A percentile compares a stretch with the other conserved stretches of the same genome.
Evolutionary conservation across 2,888 invertebrate species (phyloP).

Genomic region (Noctua janthina): DNA sequence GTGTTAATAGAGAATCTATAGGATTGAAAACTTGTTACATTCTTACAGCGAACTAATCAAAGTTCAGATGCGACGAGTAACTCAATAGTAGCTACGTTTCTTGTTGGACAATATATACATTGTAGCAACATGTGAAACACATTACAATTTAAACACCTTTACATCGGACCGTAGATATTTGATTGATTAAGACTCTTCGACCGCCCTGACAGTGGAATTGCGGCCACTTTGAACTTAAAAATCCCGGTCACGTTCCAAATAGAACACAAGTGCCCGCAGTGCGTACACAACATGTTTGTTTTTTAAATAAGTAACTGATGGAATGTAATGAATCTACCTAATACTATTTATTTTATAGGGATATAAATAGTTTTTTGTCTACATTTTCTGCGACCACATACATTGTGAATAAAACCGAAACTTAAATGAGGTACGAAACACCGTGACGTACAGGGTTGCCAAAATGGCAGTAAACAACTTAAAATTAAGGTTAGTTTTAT

Average conservation of each 20-base stretch:
- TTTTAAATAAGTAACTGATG: constrained; percentile 17
- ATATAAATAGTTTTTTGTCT: background rate
- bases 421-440: background rate
- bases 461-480: background rate
- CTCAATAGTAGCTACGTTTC: background rate
- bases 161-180: constrained; percentile 19
- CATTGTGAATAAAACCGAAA: background rate
- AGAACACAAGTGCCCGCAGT: constrained; percentile 35
- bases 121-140: background rate
- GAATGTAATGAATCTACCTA: constrained; percentile 15
- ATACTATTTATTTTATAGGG: background rate
- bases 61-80: background rate
- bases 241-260: constrained; percentile 48
- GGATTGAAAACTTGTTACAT: background rate
- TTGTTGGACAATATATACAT: background rate
- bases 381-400: background rate
- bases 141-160: constrained; percentile 26
- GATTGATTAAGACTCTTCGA: constrained; percentile 32
- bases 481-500: background rate
- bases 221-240: constrained; percentile 31
- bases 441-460: background rate
- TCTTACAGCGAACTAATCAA: background rate
- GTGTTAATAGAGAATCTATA: background rate
- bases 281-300: constrained; percentile 43
- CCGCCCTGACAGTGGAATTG: constrained; percentile 31